Conservation (phyloP, 2,888 invertebrate species). For the Mesodorylaimus sp. region DNA sequence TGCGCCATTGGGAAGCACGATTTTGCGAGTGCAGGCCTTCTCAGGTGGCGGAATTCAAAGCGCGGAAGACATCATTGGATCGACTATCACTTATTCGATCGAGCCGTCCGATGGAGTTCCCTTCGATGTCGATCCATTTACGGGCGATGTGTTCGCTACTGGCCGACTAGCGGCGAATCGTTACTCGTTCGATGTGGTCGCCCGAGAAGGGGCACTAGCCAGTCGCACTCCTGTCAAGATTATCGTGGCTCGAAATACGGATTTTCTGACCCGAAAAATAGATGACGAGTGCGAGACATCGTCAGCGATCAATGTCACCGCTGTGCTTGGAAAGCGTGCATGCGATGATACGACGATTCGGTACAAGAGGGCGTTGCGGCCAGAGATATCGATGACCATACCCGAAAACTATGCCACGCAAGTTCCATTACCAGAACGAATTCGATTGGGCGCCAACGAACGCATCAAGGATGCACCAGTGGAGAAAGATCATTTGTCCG, state of each 20-base stretch:
- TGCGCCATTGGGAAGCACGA: too few relatives aligned
- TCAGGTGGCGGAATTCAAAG: too few relatives aligned
- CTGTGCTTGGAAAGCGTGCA: not conserved
- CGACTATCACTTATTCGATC: not conserved
- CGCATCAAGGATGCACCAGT: constrained; percentile 2
- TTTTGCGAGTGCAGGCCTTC: too few relatives aligned
- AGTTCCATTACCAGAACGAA: not conserved
- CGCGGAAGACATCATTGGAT: too few relatives aligned
- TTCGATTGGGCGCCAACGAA: not conserved
- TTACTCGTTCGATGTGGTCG: not conserved
- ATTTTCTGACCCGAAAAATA: not conserved
- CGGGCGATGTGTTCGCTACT: not conserved
- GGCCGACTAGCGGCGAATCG: not conserved
- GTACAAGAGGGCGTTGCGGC: not conserved
- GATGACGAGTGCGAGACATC: not conserved
- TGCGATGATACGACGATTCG: not conserved
- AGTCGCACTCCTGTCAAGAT: not conserved
- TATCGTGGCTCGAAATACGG: not conserved
- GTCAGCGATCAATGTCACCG: not conserved
- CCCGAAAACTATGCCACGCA: not conserved
- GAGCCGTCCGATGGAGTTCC: not conserved
- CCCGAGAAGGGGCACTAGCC: not conserved
- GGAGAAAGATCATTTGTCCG: not conserved
- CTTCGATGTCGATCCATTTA: constrained; percentile 11
- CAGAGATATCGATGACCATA: not conserved